Percentiles rank a stretch among this genome's conserved stretches.
Conservation (phyloP, 2,113 vertebrate species). For the Sakesphorus luctuosus region DNA sequence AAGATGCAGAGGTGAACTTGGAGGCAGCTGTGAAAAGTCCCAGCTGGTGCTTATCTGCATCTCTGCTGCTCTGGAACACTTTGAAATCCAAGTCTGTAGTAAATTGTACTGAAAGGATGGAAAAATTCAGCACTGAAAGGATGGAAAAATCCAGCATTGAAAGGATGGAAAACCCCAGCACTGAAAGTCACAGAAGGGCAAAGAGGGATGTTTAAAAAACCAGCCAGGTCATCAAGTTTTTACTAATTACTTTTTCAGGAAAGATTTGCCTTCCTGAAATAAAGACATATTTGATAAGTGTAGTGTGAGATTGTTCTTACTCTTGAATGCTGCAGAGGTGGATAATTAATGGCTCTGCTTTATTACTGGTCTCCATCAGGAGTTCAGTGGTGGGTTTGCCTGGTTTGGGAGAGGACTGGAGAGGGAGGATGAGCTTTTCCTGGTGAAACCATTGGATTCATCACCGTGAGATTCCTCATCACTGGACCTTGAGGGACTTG, state of each 20-base stretch:
- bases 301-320: background rate
- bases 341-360: background rate
- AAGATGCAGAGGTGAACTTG: background rate
- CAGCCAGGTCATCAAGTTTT: background rate
- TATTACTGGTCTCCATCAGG: background rate
- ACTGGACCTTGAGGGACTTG: no score
- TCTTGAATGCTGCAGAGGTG: background rate
- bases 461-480: no score
- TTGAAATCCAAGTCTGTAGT: background rate
- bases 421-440: no score
- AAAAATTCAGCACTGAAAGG: no score
- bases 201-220: background rate
- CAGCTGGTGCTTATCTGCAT: background rate
- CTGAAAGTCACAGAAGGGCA: background rate
- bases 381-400: background rate
- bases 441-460: no score
- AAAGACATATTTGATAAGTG: background rate
- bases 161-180: no score
- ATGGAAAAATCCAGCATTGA: no score
- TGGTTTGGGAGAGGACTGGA: background rate
- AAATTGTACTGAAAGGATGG: background rate
- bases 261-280: background rate
- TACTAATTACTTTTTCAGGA: background rate
- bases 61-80: background rate
- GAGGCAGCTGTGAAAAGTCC: background rate